Evolutionary conservation across 2,113 vertebrate species (phyloP).

Genomic region (human): DNA sequence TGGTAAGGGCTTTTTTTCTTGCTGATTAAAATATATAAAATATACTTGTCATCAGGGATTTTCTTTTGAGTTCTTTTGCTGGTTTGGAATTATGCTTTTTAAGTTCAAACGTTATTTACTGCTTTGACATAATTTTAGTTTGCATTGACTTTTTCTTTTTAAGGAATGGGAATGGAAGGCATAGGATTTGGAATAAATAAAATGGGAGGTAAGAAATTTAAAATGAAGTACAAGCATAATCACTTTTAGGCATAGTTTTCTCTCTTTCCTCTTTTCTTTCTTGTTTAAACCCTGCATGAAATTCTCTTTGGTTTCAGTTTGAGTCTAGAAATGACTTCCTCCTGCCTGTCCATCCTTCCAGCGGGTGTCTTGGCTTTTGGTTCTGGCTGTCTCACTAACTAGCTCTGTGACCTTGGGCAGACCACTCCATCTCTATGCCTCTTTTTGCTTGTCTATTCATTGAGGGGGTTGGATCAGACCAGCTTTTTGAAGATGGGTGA

Average conservation of each 20-base stretch:
- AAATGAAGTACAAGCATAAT: constrained; percentile 59
- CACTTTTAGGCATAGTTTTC: constrained; percentile 32
- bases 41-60: background rate
- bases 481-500: background rate
- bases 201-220: constrained; percentile 92
- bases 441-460: constrained; percentile 31
- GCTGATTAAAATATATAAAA: background rate
- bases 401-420: constrained; percentile 68
- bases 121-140: constrained; percentile 73
- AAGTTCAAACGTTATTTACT: constrained; percentile 57
- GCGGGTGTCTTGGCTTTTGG: constrained; percentile 25
- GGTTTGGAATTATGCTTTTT: constrained; percentile 46
- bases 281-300: constrained; percentile 51
- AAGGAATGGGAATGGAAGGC: constrained; percentile 94
- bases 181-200: constrained; percentile 98
- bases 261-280: background rate
- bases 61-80: constrained; percentile 8
- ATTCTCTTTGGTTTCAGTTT: constrained; percentile 22
- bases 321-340: constrained; percentile 31
- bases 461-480: constrained; percentile 24
- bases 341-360: background rate
- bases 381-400: constrained; percentile 50
- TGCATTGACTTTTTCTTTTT: constrained; percentile 79
- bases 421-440: constrained; percentile 42
- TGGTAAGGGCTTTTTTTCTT: background rate